Percentiles rank a stretch among this genome's conserved stretches.
These are phyloP conservation scores for Lagria hirta DNA, from an alignment of 2,888 invertebrate genomes.

Conservation along the genomic window DNA sequence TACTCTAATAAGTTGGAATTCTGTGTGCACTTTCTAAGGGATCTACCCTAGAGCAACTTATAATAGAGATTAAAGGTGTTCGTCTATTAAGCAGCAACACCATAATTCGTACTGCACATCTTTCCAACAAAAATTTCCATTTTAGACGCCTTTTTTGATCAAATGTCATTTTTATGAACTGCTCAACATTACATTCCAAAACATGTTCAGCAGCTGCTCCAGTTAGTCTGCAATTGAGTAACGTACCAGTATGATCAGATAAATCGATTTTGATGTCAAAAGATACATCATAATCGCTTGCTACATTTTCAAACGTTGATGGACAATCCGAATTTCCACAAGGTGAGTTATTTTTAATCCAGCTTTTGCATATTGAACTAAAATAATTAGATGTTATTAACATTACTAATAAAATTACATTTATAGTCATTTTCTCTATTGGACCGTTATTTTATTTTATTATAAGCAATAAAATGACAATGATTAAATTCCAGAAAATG, in stretches of 20 bases:
- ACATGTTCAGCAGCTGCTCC: slow-evolving; percentile 62
- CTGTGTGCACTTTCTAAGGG: slow-evolving; percentile 47
- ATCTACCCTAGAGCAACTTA: slow-evolving; percentile 45
- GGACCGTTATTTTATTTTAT: no score
- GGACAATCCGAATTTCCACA: slow-evolving; percentile 53
- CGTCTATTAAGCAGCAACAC: slow-evolving; percentile 43
- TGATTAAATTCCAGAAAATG: slow-evolving; percentile 4
- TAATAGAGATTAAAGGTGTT: slow-evolving; percentile 48
- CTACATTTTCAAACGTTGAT: slow-evolving; percentile 41
- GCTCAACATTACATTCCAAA: slow-evolving; percentile 57
- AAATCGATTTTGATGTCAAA: slow-evolving; percentile 66
- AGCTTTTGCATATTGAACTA: slow-evolving; percentile 44
- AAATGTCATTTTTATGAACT: slow-evolving; percentile 57
- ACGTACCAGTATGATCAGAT: slow-evolving; percentile 70
- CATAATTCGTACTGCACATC: slow-evolving; percentile 61
- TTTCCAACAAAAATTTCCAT: slow-evolving; percentile 66
- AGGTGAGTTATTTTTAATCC: slow-evolving; percentile 28
- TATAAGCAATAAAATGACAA: slow-evolving; percentile 14
- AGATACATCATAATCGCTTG: slow-evolving; percentile 47
- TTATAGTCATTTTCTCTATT: no score
- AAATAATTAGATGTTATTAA: slow-evolving; percentile 21
- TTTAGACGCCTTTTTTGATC: slow-evolving; percentile 60
- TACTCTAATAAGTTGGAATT: slow-evolving; percentile 48
- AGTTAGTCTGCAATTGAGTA: slow-evolving; percentile 60
- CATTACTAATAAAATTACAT: no score